Evolutionary conservation across 2,797 vertebrate genomes (phyloP), one percentile per base, ranked within the genome.

Genomic region (Menidia menidia): DNA sequence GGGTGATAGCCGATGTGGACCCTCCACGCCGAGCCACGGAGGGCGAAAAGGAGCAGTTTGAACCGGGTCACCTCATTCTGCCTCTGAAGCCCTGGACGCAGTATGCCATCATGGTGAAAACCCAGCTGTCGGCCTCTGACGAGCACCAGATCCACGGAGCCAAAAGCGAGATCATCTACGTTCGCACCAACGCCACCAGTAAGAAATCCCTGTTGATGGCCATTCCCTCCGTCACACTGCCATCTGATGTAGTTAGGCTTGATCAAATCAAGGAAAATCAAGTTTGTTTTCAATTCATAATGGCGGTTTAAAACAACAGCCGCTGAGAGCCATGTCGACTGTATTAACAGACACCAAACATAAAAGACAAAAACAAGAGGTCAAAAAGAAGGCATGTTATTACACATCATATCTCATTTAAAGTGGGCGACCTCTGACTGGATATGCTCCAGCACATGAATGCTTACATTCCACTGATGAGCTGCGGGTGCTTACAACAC

Each of bases 51-150:
- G 86, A 92, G 0, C 93, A 94, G 58, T 41, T 54, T 11, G 94
- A 97, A 41, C 96, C 98, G 0, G 97, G 98, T 0, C 92, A 95
- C 82, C 94, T 99, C 45, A 96, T 99, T 87, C 60, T 94, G 31
- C 92, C 93, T 0, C 92, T 99, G 69, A 99, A 99, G 87, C 97
- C 98, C 0, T 99, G 97, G 97, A 99, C 97, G 0, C 98, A 99
- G 69, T 99, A 99, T 0, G 98, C 98, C 51, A 95, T 99, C 32
- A 98, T 99, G 75, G 98, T 99, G 32, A 98, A 98, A 89, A 98
- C 98, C 0, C 89, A 99, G 87, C 96, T 98, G 52, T 98, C 97
- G 0, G 95, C 96, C 50, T 97, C 96, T 0, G 97, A 99, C 0
- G 97, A 99, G 48, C 95, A 96, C 48, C 94, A 96, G 65, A 95